Evolutionary conservation across 2,113 vertebrate species (phyloP).

Genomic region (Mystacornis crossleyi): DNA sequence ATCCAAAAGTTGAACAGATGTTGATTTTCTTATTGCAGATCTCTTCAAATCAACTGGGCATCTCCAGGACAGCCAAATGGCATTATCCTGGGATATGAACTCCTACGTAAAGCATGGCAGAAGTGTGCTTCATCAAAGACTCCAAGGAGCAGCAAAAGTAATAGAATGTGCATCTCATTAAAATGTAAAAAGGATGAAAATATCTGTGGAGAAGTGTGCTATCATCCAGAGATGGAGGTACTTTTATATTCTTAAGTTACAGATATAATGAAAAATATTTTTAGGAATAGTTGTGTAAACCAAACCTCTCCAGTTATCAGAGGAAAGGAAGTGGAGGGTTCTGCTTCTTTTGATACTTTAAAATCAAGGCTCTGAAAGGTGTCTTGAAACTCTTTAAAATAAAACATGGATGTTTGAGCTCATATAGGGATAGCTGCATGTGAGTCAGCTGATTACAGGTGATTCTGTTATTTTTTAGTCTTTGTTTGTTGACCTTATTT

Average conservation of each 20-base stretch:
- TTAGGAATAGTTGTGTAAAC: background rate
- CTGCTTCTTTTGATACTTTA: background rate
- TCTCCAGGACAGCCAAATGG: constrained; percentile 85
- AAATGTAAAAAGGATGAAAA: constrained; percentile 78
- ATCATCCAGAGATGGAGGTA: constrained; percentile 85
- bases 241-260: background rate
- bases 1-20: background rate
- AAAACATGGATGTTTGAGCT: background rate
- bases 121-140: constrained; percentile 63
- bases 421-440: background rate
- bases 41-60: constrained; percentile 84
- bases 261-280: background rate
- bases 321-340: background rate
- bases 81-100: constrained; percentile 86
- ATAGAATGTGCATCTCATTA: constrained; percentile 74
- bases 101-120: constrained; percentile 75
- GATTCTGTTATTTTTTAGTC: background rate
- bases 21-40: constrained; percentile 73
- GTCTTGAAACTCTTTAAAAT: background rate
- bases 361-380: background rate
- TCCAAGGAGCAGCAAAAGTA: background rate
- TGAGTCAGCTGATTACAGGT: background rate
- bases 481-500: background rate
- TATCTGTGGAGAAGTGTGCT: constrained; percentile 83
- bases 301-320: background rate